These are phyloP conservation scores for Ameiurus melas DNA, from an alignment of 2,113 vertebrate genomes.

Conservation along the genomic window DNA sequence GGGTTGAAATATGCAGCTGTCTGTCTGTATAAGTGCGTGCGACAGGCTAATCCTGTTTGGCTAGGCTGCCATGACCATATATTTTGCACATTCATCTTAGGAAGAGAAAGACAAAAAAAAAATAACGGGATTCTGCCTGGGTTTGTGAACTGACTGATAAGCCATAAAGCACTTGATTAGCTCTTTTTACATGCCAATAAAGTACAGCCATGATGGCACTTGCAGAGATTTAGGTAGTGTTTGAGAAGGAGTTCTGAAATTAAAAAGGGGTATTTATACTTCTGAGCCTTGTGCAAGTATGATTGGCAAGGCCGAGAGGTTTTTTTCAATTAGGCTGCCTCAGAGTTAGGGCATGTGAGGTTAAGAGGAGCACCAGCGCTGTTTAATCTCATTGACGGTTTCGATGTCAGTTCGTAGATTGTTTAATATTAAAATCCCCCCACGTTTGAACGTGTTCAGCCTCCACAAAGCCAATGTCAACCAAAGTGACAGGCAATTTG, in stretches of 20 bases:
- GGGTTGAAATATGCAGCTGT: conserved; percentile 41
- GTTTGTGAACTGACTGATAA: conserved; percentile 34
- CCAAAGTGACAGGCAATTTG: not conserved
- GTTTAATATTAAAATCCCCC: conserved; percentile 12
- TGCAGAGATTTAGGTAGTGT: conserved; percentile 15
- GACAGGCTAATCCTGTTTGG: conserved; percentile 44
- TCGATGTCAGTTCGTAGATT: not conserved
- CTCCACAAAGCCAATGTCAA: conserved; percentile 3
- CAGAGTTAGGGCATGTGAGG: not conserved
- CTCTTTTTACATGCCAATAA: not conserved
- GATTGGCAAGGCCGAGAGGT: conserved; percentile 14
- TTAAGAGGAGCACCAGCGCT: conserved; percentile 1
- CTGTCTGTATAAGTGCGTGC: not conserved
- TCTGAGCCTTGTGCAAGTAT: conserved; percentile 7
- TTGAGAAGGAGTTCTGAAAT: conserved; percentile 5
- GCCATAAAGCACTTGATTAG: conserved; percentile 4
- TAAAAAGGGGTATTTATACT: conserved; percentile 34
- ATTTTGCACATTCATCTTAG: conserved; percentile 21
- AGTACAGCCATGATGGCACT: not conserved
- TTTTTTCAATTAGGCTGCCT: conserved; percentile 46
- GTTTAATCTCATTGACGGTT: not conserved
- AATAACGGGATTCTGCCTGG: not conserved
- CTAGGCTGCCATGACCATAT: conserved; percentile 23
- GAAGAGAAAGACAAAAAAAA: not conserved
- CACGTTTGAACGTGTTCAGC: conserved; percentile 9